These are phyloP conservation scores for Eulemur coronatus DNA, from an alignment of 2,797 vertebrate species.

Conservation along the genomic window DNA sequence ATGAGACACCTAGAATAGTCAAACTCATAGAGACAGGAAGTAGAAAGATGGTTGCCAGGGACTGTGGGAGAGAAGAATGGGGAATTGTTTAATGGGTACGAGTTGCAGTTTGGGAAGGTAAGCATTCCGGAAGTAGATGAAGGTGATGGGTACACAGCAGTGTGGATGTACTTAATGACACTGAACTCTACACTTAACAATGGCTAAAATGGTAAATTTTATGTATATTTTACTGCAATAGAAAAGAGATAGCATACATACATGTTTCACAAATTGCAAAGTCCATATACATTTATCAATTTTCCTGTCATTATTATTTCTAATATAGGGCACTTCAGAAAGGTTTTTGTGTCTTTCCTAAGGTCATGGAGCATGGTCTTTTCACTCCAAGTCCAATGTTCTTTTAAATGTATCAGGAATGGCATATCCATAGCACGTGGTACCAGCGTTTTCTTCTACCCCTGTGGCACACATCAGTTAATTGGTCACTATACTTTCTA, in stretches of 20 bases:
- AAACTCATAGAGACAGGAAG: neutral
- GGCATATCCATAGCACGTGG: too few species aligned
- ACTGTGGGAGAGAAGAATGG: rapidly evolving
- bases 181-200: neutral
- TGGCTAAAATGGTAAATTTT: neutral
- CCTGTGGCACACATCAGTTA: neutral
- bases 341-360: neutral
- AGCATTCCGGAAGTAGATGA: neutral
- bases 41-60: neutral
- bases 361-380: neutral
- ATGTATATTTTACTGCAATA: neutral
- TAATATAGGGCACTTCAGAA: neutral
- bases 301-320: neutral
- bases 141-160: rapidly evolving
- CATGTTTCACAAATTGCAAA: neutral
- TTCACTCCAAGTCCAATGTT: neutral
- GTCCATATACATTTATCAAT: neutral
- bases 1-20: neutral
- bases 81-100: too few species aligned
- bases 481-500: neutral
- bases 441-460: neutral
- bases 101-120: neutral
- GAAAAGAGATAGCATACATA: neutral
- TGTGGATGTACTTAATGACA: neutral
- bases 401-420: neutral